Evolutionary conservation across 2,888 invertebrate genomes (phyloP), one percentile per base, ranked within the genome.

Genomic region (Odontomyia ornata): DNA sequence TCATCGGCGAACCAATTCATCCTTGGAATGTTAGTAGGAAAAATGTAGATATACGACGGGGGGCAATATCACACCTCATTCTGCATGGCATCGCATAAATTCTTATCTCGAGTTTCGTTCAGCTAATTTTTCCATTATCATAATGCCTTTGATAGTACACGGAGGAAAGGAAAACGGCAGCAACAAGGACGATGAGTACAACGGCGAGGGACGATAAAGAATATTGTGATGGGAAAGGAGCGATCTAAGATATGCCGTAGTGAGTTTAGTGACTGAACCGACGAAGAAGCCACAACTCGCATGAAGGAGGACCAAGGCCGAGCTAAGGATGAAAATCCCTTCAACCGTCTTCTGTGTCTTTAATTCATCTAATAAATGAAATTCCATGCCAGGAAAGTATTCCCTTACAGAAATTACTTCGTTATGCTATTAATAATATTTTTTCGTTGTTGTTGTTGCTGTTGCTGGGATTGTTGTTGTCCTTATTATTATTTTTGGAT

Each of bases 311-410:
- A 11, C 47, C 47, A 47, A 23, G 21, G 46, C 11, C 23, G 46
- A 1, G 47, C 18, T 69, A 27, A 46, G 47, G 65, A 52, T 65
- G 56, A 28, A 76, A 60, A 77, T 79, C 76, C 77, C 77, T 77
- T 77, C 79, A 79, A 73, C 79, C 79, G 76, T 79, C 76, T 72
- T 25, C 43, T 57, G 73, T 30, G 72, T 73, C 80, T 79, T 76
- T 80, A 81, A 81, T 81, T 81, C 81, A 81, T 81, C 81, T 80
- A 81, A 81, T 82, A 81, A 81, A 80, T 79, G 80, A 80, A 81
- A 82, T 80, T 81, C 81, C 80, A 80, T 79, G 79, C 76, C 77
- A 79, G 75, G 67, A 76, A 79, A 81, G 80, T 80, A 80, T 81
- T 80, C 80, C 80, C 79, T 81, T 80, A 80, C 80, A 77, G 80